Conservation (phyloP, 1,140 invertebrate species). For the Dreissena polymorpha region DNA sequence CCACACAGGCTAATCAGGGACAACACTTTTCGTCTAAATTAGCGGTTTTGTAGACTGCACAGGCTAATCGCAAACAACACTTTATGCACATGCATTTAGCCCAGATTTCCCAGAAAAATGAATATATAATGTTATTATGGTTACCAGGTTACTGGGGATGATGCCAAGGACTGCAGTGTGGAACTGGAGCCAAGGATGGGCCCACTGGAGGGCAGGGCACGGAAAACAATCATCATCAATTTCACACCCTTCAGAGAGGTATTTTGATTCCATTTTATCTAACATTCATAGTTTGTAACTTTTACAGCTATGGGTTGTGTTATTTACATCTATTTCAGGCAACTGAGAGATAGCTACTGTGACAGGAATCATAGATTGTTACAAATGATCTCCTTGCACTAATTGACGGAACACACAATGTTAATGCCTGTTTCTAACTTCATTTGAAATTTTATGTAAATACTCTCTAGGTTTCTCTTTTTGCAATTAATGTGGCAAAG, state of each 20-base stretch:
- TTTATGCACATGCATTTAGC: no score
- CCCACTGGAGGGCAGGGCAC: slow-evolving; percentile 59
- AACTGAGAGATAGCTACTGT: neutral
- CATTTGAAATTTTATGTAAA: no score
- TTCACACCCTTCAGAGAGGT: slow-evolving; percentile 61
- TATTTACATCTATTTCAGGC: neutral
- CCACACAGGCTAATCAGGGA: no score
- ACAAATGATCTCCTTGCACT: neutral
- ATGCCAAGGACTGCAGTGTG: slow-evolving; percentile 60
- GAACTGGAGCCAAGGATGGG: slow-evolving; percentile 61
- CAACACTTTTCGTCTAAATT: no score
- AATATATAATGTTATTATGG: no score
- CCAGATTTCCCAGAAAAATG: no score
- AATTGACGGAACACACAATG: no score
- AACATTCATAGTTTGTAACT: neutral
- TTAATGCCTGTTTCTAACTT: no score
- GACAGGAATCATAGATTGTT: neutral
- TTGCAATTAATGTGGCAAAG: no score
- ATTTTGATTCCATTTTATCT: neutral
- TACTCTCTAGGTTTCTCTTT: no score
- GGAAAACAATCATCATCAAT: slow-evolving; percentile 55
- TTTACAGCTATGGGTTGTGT: slow-evolving; percentile 15
- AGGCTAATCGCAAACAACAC: no score
- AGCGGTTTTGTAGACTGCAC: no score
- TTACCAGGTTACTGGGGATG: slow-evolving; percentile 59